A percentile compares a stretch with the other conserved stretches of the same genome.
phyloP scores from a whole-genome alignment of 2,888 invertebrate species.

The Drosophila greeni region DNA sequence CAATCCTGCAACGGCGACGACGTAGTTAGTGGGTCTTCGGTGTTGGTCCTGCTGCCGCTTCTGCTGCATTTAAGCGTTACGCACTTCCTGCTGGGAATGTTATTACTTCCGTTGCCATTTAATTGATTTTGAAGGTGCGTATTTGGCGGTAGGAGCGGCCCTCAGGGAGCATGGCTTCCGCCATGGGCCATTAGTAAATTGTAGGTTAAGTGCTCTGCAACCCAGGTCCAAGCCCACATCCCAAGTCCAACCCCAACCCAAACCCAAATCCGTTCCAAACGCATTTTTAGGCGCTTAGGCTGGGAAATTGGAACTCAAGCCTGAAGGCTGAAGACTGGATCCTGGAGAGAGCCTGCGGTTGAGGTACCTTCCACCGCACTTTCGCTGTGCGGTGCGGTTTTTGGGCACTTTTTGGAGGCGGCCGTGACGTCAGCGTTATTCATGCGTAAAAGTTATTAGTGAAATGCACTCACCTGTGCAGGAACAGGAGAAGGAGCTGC shows the following conservation, averaged over 20 bases:
- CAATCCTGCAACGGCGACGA: slow-evolving; percentile 8
- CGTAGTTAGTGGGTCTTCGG: slow-evolving; percentile 10
- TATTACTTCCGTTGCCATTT: slow-evolving; percentile 74
- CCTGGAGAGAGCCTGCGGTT: slow-evolving; percentile 45
- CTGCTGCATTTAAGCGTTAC: slow-evolving; percentile 68
- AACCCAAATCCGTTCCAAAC: slow-evolving; percentile 21
- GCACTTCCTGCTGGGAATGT: slow-evolving; percentile 70
- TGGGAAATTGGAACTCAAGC: slow-evolving; percentile 43
- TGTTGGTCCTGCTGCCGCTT: slow-evolving; percentile 8
- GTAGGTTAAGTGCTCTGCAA: slow-evolving; percentile 68
- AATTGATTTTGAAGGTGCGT: slow-evolving; percentile 73
- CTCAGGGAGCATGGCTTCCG: slow-evolving; percentile 34
- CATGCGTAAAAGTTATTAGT: slow-evolving; percentile 72
- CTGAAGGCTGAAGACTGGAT: slow-evolving; percentile 12
- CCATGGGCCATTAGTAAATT: slow-evolving; percentile 68
- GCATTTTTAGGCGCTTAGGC: slow-evolving; percentile 50
- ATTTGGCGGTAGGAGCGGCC: slow-evolving; percentile 2
- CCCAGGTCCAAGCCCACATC: slow-evolving; percentile 9
- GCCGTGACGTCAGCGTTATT: slow-evolving; percentile 48
- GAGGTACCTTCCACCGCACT: slow-evolving; percentile 50
- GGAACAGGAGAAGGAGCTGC: not conserved
- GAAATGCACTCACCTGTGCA: slow-evolving; percentile 54
- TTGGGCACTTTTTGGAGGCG: slow-evolving; percentile 51
- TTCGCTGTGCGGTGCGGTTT: slow-evolving; percentile 60
- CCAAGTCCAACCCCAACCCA: not conserved